Evolutionary conservation across 2,888 invertebrate species (phyloP), one percentile per base, ranked within the genome.

Genomic region (Mellilla xanthometata): DNA sequence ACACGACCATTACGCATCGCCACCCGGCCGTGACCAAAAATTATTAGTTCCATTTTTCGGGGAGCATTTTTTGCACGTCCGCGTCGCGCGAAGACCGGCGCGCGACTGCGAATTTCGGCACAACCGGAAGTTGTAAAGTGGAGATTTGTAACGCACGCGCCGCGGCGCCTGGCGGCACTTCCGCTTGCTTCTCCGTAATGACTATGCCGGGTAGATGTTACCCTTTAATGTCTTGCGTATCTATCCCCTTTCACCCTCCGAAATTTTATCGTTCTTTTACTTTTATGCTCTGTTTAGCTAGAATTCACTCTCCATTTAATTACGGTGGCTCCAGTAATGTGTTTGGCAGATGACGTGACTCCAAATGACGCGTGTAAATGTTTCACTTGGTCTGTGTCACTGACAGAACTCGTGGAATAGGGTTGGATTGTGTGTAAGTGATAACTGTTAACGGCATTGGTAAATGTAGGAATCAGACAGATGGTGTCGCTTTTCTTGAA

Each of bases 141-240:
- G 88, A 87, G 89, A 90, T 90, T 90, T 90, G 90, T 85, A 84
- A 90, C 81, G 89, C 90, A 88, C 90, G 87, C 90, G 90, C 81
- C 84, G 81, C 80, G 81, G 66, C 86, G 84, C 76, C 84, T 80
- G 84, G 75, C 84, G 78, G 64, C 72, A 76, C 81, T 84, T 90
- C 90, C 89, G 81, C 63, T 54, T 52, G 67, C 60, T 65, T 65
- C 57, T 74, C 80, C 81, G 76, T 87, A 88, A 88, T 88, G 86
- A 84, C 80, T 52, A n/a, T 60, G 59, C 62, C 60, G 60, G 62
- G 67, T 64, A 66, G 66, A 69, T 63, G n/a, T 58, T 54, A 59
- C 54, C 54, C 50, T 50, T 56, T 58, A 65, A 67, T 68, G 56
- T 68, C 70, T 68, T 70, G 54, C 52, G 33, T 52, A 49, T 50